Conservation (phyloP, 2,113 vertebrate genomes). For the Tyto alba region DNA sequence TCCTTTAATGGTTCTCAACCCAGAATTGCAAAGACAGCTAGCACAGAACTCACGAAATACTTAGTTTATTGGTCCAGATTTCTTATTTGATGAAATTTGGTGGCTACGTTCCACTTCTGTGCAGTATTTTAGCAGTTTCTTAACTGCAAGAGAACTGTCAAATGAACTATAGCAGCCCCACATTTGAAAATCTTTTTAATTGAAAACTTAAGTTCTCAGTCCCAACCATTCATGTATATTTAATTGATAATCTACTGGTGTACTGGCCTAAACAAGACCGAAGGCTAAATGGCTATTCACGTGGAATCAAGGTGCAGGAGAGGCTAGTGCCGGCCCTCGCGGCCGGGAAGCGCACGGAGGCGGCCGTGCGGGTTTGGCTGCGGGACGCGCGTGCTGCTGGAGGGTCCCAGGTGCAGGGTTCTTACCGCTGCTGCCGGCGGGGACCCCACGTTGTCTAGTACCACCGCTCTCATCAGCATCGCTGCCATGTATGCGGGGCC, state of each 20-base stretch:
- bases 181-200: not conserved
- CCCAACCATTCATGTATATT: not conserved
- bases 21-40: not conserved
- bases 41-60: not conserved
- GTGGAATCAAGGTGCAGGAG: not conserved
- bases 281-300: not conserved
- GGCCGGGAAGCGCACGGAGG: rapidly evolving
- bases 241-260: not conserved
- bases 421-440: rapidly evolving
- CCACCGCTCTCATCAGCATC: rapidly evolving
- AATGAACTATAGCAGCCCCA: not conserved
- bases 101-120: not conserved
- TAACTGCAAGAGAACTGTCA: not conserved
- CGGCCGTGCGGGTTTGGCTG: rapidly evolving
- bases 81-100: not conserved
- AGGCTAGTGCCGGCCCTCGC: rapidly evolving
- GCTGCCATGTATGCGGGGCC: rapidly evolving
- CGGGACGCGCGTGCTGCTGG: rapidly evolving
- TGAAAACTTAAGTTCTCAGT: not conserved
- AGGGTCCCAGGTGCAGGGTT: not conserved
- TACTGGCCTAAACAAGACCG: not conserved
- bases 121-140: not conserved
- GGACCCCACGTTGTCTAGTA: rapidly evolving
- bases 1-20: not conserved
- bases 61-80: not conserved